Base-by-base conservation (phyloP, 2,888 invertebrate species). In the Teinopalpus imperialis region DNA sequence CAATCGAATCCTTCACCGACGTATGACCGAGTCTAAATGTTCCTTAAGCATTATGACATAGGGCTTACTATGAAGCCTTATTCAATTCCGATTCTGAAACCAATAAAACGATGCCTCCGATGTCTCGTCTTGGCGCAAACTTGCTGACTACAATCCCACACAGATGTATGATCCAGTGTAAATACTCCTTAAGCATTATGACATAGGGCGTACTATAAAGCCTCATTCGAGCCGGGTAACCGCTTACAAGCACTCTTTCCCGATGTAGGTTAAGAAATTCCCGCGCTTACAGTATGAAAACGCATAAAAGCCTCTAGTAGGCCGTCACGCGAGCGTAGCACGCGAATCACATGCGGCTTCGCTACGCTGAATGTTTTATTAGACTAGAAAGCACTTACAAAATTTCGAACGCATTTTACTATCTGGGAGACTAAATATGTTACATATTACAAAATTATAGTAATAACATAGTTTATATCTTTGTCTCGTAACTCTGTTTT, bases 241-340 rank as follows among this genome's bases (percentile, higher is more conserved):
- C 53, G 58, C 59, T 60, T 57, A 43, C 41, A 55, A 57, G 62
- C 61, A 58, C 62, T 63, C 52, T 53, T 52, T 49, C 20, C 16
- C 56, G 66, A 73, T 75, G 63, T 76, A 69, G 78, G 80, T 77
- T 79, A 78, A 79, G 77, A 66, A 70, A 69, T 63, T 66, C 58
- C 56, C 34, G 29, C 35, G 58, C 60, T 64, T 64, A 66, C 63
- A 58, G 64, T 73, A 76, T 75, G 77, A 63, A 72, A 78, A 79
- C 79, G 79, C 76, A 76, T 79, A 74, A 78, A 77, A 72, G 74
- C 66, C 66, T 69, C 68, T 63, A 61, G 69, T 67, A 69, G 67
- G 72, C 70, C 63, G 66, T 56, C 81, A 81, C 81, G 81, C 81
- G 69, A 56, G 57, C 55, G 40, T 21, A 45, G 61, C 80, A 81